Conservation (phyloP, 1,140 invertebrate species). For the Asbolus verrucosus region DNA sequence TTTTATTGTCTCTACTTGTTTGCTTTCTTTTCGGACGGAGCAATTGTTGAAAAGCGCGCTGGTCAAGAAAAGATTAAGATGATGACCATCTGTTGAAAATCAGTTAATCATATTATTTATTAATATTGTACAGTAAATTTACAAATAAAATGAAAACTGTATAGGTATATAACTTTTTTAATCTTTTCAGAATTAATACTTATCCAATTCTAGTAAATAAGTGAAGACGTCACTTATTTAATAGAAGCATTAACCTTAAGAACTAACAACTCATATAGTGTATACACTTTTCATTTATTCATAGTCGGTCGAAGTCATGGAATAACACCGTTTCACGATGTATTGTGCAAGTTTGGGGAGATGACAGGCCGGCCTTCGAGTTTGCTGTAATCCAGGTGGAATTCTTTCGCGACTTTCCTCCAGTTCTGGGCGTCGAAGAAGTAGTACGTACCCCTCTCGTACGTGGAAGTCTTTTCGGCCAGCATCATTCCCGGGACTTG, state of each 20-base stretch:
- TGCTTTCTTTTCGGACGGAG: too few species aligned
- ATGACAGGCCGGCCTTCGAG: slow-evolving; percentile 86
- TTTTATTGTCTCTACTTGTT: too few species aligned
- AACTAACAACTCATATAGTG: slow-evolving; percentile 59
- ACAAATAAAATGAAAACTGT: slow-evolving; percentile 66
- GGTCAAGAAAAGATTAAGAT: not conserved
- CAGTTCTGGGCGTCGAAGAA: slow-evolving; percentile 98
- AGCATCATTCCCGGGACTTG: slow-evolving; percentile 93
- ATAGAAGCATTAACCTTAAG: slow-evolving; percentile 54
- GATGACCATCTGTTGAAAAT: slow-evolving; percentile 21
- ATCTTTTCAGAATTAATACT: slow-evolving; percentile 61
- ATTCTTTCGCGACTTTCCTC: slow-evolving; percentile 96
- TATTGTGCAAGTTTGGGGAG: slow-evolving; percentile 58
- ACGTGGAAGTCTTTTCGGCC: slow-evolving; percentile 93
- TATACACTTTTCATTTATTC: slow-evolving; percentile 66
- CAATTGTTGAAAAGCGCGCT: too few species aligned
- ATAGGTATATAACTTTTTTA: slow-evolving; percentile 62
- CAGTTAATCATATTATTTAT: slow-evolving; percentile 57
- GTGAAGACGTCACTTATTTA: slow-evolving; percentile 52
- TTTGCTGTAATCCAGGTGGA: slow-evolving; percentile 97
- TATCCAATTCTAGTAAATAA: slow-evolving; percentile 58
- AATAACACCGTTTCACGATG: slow-evolving; percentile 53
- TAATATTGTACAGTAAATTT: slow-evolving; percentile 65
- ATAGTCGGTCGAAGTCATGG: slow-evolving; percentile 61
- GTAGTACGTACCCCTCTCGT: slow-evolving; percentile 98